Base-by-base conservation (phyloP, 1,140 invertebrate species). In the Drosophila sp. region DNA sequence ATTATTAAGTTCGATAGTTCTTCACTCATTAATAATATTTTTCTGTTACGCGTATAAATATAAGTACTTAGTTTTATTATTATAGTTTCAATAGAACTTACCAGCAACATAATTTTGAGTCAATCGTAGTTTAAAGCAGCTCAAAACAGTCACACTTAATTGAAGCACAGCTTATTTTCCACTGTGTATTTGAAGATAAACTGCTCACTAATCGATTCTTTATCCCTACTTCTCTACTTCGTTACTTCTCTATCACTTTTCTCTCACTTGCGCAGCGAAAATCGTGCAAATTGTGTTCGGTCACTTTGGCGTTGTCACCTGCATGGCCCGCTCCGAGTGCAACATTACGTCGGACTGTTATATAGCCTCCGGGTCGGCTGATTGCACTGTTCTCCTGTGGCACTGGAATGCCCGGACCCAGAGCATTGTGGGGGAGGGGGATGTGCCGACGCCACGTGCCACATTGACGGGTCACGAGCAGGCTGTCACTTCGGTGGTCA, bases 341-440 rank as follows among this genome's bases (percentile, higher is more conserved):
- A 99, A 99, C 92, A 97, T 99, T 51, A 99, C 97, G 27, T 98
- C 98, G 3, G 98, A 99, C 93, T 99, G 98, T 92, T 99, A 99
- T 92, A 96, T 99, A 62, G 98, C 98, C 0, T 99, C 98, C 2
- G 99, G 98, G 27, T 98, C 97, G 36, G 97, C 98, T 7, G 99
- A 99, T 92, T 99, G 98, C 92, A 99, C 98, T 0, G 97, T 99
- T 6, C 93, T 99, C 45, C 93, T 99, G 4, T 99, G 99, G 99
- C 98, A 99, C 84, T 99, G 99, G 97, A 99, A 97, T 90, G 97
- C 98, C 0, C 94, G 98, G 48, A 97, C 97, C 41, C 97, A 98
- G 92, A 97, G 97, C 48, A 98, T 99, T 80, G 97, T 99, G 36
- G 98, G 98, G 4, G 98, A 99, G 92, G 97, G 96, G 9, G 97